These are phyloP conservation scores for Heteropelma amictum DNA, from an alignment of 2,888 invertebrate species.

Conservation along the genomic window DNA sequence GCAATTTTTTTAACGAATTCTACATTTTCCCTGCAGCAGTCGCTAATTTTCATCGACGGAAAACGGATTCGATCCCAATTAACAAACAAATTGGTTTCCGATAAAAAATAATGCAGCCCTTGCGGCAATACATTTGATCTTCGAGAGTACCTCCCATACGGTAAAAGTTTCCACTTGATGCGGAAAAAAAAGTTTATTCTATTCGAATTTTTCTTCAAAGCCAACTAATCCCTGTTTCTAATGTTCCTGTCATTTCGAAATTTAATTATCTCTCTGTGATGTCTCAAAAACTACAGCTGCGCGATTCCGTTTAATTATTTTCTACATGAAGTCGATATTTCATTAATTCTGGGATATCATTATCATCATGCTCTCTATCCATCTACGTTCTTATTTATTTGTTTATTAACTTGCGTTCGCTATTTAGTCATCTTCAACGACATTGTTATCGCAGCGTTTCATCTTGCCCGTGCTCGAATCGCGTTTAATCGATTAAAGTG, in stretches of 20 bases:
- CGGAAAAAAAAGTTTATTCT: not conserved
- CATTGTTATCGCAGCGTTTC: no score
- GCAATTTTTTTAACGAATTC: no score
- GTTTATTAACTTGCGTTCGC: not conserved
- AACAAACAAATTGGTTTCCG: no score
- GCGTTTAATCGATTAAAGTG: no score
- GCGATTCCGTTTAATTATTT: conserved; percentile 21
- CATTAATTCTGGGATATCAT: not conserved
- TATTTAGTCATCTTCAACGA: not conserved
- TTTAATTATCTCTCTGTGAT: not conserved
- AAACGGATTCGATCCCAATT: no score
- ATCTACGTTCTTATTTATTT: not conserved
- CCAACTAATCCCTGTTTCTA: not conserved
- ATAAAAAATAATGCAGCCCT: no score
- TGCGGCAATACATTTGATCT: no score
- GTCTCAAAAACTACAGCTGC: conserved; percentile 3
- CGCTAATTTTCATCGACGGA: no score
- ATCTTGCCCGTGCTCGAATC: no score
- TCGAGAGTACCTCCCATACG: no score
- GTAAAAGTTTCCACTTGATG: no score
- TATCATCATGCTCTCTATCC: conserved; percentile 3
- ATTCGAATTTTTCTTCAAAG: not conserved
- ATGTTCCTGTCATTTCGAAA: not conserved
- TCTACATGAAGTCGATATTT: conserved; percentile 43
- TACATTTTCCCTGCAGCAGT: no score